Conservation (phyloP, 2,888 invertebrate genomes). For the Carterocephalus palaemon region DNA sequence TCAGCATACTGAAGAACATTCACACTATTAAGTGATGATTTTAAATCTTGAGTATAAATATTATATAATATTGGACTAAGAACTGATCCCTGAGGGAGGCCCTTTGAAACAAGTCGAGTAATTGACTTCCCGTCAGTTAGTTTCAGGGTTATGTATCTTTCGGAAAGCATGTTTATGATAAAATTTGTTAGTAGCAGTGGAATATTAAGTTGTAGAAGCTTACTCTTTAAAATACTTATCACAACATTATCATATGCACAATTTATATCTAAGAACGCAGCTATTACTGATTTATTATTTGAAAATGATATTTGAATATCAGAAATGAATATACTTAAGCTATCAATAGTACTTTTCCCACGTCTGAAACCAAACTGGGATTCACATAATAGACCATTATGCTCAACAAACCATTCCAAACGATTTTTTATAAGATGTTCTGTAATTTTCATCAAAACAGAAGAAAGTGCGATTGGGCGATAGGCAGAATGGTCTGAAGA, state of each 20-base stretch:
- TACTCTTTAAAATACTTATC: conserved; percentile 2
- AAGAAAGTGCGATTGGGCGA: conserved; percentile 26
- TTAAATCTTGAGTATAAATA: conserved; percentile 28
- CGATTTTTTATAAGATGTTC: conserved; percentile 28
- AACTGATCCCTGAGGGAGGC: conserved; percentile 32
- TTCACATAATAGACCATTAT: conserved; percentile 9
- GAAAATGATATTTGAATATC: conserved; percentile 17
- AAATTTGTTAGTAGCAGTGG: conserved; percentile 30
- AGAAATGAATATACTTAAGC: conserved; percentile 15
- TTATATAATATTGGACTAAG: conserved; percentile 30
- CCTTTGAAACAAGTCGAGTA: conserved; percentile 26
- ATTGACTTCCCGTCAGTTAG: too few relatives aligned
- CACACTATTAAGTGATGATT: conserved; percentile 5
- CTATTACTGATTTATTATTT: conserved; percentile 4
- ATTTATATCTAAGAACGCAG: conserved; percentile 18
- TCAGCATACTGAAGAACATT: conserved; percentile 32
- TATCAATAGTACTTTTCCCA: conserved; percentile 22
- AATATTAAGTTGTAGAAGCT: conserved; percentile 28
- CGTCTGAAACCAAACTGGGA: conserved; percentile 31
- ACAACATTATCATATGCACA: conserved; percentile 21
- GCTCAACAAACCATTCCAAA: conserved; percentile 29
- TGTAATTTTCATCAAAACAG: conserved; percentile 17
- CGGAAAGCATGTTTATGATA: conserved; percentile 27
- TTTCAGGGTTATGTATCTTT: conserved; percentile 5
- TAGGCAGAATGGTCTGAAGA: conserved; percentile 12